These are phyloP conservation scores for Caracal caracal DNA, from an alignment of 2,113 vertebrate genomes.

Conservation along the genomic window DNA sequence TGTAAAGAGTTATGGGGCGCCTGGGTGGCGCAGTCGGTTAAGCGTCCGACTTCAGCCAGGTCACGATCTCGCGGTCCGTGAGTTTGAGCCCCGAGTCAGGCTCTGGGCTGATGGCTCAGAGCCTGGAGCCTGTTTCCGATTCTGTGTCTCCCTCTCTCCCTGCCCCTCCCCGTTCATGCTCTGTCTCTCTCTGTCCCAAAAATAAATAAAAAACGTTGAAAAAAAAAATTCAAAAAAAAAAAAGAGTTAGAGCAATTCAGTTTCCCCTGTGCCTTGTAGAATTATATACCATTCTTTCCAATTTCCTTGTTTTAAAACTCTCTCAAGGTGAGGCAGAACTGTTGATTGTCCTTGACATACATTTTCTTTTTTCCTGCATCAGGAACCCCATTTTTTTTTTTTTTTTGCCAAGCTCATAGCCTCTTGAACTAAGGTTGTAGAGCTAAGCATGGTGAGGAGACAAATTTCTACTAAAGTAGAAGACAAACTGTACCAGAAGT, in stretches of 20 bases:
- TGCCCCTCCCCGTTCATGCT: too few species aligned
- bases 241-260: neutral
- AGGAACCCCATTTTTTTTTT: neutral
- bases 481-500: neutral
- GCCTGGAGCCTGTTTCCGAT: too few species aligned
- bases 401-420: neutral
- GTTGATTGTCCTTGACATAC: neutral
- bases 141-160: too few species aligned
- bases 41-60: too few species aligned
- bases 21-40: too few species aligned
- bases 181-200: too few species aligned
- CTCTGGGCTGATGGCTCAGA: too few species aligned
- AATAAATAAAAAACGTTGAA: too few species aligned
- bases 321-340: neutral
- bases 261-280: neutral
- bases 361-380: neutral
- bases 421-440: neutral
- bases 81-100: too few species aligned
- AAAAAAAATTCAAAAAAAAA: too few species aligned
- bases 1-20: neutral
- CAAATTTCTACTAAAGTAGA: neutral
- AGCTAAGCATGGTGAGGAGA: neutral
- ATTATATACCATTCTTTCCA: neutral
- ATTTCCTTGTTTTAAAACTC: neutral
- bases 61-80: too few species aligned